Percentiles rank a stretch among this genome's conserved stretches.
Evolutionary conservation across 2,113 vertebrate genomes (phyloP).

Genomic region (Leiothrix lutea): DNA sequence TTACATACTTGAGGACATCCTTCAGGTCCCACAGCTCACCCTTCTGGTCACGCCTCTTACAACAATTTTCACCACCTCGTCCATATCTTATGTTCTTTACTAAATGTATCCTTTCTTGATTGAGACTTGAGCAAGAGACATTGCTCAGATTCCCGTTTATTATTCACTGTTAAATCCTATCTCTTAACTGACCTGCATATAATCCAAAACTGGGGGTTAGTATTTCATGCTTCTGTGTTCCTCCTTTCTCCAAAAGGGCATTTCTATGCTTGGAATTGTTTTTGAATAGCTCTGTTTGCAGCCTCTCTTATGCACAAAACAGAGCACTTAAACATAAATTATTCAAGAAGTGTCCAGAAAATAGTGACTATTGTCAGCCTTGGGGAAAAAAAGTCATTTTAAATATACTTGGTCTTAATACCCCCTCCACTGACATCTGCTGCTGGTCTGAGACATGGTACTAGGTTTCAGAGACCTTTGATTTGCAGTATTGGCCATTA

Average conservation of each 20-base stretch:
- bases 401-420: background rate
- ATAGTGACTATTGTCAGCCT: background rate
- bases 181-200: background rate
- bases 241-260: background rate
- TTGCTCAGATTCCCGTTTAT: background rate
- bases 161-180: background rate
- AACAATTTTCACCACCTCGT: background rate
- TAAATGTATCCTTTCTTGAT: background rate
- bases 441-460: background rate
- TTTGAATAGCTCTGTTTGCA: background rate
- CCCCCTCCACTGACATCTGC: background rate
- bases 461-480: background rate
- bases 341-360: conserved; percentile 10
- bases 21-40: background rate
- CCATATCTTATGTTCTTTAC: background rate
- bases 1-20: background rate
- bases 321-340: background rate
- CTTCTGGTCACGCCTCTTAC: background rate
- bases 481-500: background rate
- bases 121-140: background rate
- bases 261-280: background rate
- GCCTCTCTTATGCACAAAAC: background rate
- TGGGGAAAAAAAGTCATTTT: background rate
- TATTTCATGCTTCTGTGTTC: background rate
- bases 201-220: background rate